These are phyloP conservation scores for Eciton burchellii DNA, from an alignment of 1,140 invertebrate genomes.

Conservation along the genomic window DNA sequence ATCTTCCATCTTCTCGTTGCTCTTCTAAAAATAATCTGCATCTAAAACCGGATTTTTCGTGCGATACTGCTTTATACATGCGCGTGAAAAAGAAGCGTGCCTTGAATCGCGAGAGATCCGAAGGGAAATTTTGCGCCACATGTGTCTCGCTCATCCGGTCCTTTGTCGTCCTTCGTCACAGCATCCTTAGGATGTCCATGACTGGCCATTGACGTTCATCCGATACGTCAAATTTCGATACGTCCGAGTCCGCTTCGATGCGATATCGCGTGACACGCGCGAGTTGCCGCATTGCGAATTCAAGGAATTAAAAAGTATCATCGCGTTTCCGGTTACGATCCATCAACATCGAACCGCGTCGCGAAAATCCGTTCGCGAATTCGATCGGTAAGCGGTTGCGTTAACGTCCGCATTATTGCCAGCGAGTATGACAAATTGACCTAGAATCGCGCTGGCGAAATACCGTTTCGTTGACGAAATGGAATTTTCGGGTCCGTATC, in stretches of 20 bases:
- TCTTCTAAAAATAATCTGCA: not conserved
- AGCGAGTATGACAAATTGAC: conserved; percentile 5
- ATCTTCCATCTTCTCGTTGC: not conserved
- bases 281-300: too few relatives aligned
- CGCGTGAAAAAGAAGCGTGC: not conserved
- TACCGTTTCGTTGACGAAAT: not conserved
- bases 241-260: too few relatives aligned
- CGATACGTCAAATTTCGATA: too few relatives aligned
- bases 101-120: not conserved
- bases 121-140: not conserved
- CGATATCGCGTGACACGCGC: too few relatives aligned
- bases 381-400: conserved; percentile 20
- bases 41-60: not conserved
- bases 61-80: not conserved
- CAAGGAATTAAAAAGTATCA: too few relatives aligned
- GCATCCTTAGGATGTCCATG: too few relatives aligned
- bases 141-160: too few relatives aligned
- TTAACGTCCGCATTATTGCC: conserved; percentile 54
- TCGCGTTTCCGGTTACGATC: not conserved
- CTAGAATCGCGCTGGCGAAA: conserved; percentile 39
- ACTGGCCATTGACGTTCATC: too few relatives aligned
- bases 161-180: too few relatives aligned
- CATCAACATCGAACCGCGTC: not conserved
- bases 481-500: conserved; percentile 7
- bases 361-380: conserved; percentile 22